phyloP scores from a whole-genome alignment of 1,140 invertebrate species.

The Neuroterus valhalla region DNA sequence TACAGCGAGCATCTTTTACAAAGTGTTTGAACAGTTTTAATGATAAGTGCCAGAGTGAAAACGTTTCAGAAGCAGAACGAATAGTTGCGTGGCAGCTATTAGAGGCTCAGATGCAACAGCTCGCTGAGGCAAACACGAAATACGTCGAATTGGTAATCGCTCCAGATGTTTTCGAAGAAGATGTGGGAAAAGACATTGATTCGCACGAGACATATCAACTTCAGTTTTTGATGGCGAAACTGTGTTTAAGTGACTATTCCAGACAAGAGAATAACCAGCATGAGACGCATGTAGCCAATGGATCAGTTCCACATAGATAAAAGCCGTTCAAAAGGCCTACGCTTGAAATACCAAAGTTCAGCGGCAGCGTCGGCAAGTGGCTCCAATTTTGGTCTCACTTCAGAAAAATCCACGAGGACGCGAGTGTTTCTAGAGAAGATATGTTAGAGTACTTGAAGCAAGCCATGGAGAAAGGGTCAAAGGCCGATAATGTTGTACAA shows the following conservation, averaged over 20 bases:
- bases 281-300: too few relatives aligned
- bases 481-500: slow-evolving; percentile 34
- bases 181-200: neutral
- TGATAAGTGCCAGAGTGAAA: neutral
- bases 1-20: neutral
- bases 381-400: slow-evolving; percentile 54
- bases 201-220: neutral
- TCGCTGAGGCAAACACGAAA: neutral
- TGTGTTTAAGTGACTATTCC: too few relatives aligned
- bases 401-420: slow-evolving; percentile 49
- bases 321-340: neutral
- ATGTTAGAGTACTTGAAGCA: slow-evolving; percentile 54
- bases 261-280: too few relatives aligned
- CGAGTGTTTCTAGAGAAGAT: slow-evolving; percentile 39
- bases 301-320: neutral
- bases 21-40: neutral
- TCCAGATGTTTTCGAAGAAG: neutral
- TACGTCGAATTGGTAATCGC: neutral
- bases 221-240: neutral
- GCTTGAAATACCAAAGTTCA: neutral
- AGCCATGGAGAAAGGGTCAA: slow-evolving; percentile 30
- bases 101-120: neutral
- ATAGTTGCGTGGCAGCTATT: neutral
- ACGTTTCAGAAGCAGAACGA: neutral
- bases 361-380: slow-evolving; percentile 57